phyloP scores from a whole-genome alignment of 2,113 vertebrate species.

The Nematolebias whitei region DNA sequence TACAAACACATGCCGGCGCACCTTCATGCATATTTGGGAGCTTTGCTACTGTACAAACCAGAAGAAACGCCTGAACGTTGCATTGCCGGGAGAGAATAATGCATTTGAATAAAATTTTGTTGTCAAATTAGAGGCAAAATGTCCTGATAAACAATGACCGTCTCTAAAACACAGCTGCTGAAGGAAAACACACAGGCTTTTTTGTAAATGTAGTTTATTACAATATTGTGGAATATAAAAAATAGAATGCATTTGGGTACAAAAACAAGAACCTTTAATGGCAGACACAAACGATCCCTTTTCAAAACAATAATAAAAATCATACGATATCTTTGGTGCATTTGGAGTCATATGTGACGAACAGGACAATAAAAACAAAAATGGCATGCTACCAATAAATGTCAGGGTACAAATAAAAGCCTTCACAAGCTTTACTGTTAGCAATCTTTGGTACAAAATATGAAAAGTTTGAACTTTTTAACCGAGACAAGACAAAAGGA shows the following conservation, averaged over 20 bases:
- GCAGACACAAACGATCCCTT: constrained; percentile 70
- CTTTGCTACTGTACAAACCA: constrained; percentile 25
- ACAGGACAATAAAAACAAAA: constrained; percentile 18
- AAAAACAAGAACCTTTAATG: constrained; percentile 64
- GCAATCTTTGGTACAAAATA: constrained; percentile 63
- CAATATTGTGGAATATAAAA: constrained; percentile 83
- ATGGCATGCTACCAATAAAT: constrained; percentile 22
- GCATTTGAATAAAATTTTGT: constrained; percentile 76
- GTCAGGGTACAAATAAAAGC: constrained; percentile 12
- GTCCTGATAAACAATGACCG: background rate
- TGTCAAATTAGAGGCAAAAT: constrained; percentile 70
- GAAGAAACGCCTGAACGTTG: constrained; percentile 1
- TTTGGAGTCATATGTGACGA: constrained; percentile 60
- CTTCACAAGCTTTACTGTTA: constrained; percentile 40
- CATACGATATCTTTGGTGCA: constrained; percentile 78
- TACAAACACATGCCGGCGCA: constrained; percentile 44
- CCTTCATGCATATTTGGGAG: constrained; percentile 22
- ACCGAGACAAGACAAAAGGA: too few species aligned
- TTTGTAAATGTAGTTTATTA: constrained; percentile 81
- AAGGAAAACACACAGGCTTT: background rate
- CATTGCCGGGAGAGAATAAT: constrained; percentile 5
- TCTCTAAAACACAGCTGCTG: background rate
- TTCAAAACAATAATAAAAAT: constrained; percentile 57
- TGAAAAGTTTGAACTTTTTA: too few species aligned
- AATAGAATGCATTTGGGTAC: constrained; percentile 84